A percentile compares a stretch with the other conserved stretches of the same genome.
Conservation (phyloP, 2,113 vertebrate genomes). For the Tauraco erythrolophus region DNA sequence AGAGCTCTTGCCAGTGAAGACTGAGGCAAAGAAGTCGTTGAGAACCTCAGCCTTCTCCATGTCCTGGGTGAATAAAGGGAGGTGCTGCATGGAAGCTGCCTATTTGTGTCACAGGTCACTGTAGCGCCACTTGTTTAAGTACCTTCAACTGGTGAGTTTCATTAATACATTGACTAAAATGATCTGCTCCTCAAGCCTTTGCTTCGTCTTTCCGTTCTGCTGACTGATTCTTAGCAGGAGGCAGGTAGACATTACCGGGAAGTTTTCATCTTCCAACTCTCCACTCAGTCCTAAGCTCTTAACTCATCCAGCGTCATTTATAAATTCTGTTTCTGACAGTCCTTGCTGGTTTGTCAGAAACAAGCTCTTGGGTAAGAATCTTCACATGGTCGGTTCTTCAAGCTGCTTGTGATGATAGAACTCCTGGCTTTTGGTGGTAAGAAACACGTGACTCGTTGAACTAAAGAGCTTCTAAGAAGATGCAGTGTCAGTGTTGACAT, state of each 20-base stretch:
- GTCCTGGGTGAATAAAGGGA: no score
- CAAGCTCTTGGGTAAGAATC: background rate
- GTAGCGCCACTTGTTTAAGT: background rate
- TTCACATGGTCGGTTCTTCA: background rate
- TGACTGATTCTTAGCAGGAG: background rate
- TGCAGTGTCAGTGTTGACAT: background rate
- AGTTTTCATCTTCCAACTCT: background rate
- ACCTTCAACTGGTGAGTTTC: background rate
- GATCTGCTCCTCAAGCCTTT: background rate
- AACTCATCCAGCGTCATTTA: background rate
- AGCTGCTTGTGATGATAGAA: background rate
- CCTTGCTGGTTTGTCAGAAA: background rate
- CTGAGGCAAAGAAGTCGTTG: no score
- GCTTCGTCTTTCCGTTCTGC: background rate
- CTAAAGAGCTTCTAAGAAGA: background rate
- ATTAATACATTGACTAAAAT: background rate
- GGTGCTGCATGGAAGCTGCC: background rate
- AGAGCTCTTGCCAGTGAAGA: no score
- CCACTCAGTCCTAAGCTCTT: background rate
- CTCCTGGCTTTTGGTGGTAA: background rate
- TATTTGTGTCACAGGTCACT: background rate
- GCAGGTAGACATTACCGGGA: background rate
- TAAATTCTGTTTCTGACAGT: background rate
- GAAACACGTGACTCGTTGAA: background rate
- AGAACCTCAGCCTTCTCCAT: no score